A percentile compares a stretch with the other conserved stretches of the same genome.
These are phyloP conservation scores for Petrosia ficiformis DNA, from an alignment of 37 sponge, comb jelly and placozoan species.

Conservation along the genomic window DNA sequence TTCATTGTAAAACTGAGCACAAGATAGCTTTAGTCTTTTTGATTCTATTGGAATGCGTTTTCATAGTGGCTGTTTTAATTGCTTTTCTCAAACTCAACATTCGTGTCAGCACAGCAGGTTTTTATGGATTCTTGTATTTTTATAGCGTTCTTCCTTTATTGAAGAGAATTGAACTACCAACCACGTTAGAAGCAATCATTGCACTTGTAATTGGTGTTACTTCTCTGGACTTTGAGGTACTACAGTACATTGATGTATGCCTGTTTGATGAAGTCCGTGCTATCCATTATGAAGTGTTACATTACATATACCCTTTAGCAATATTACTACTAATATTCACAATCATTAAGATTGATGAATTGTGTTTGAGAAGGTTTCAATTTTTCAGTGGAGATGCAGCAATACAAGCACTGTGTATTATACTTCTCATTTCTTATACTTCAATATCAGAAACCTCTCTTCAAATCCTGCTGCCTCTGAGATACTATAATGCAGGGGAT, in stretches of 20 bases:
- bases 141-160: conserved; percentile 3
- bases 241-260: neutral
- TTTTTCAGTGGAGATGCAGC: conserved; percentile 1
- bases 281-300: conserved; percentile 3
- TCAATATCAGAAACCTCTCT: conserved; percentile 2
- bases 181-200: neutral
- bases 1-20: neutral
- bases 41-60: neutral
- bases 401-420: neutral
- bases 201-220: neutral
- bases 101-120: neutral
- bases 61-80: neutral
- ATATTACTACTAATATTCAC: neutral
- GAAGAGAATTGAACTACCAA: neutral
- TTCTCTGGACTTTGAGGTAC: neutral
- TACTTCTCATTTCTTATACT: neutral
- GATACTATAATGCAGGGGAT: neutral
- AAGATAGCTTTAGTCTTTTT: neutral
- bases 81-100: neutral
- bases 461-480: neutral
- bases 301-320: neutral
- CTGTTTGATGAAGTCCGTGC: neutral
- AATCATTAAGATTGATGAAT: neutral
- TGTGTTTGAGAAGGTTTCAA: neutral
- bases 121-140: conserved; percentile 6